Percentiles rank a stretch among this genome's conserved stretches.
Conservation (phyloP, 2,888 invertebrate genomes). For the Eupsilia transversa region DNA sequence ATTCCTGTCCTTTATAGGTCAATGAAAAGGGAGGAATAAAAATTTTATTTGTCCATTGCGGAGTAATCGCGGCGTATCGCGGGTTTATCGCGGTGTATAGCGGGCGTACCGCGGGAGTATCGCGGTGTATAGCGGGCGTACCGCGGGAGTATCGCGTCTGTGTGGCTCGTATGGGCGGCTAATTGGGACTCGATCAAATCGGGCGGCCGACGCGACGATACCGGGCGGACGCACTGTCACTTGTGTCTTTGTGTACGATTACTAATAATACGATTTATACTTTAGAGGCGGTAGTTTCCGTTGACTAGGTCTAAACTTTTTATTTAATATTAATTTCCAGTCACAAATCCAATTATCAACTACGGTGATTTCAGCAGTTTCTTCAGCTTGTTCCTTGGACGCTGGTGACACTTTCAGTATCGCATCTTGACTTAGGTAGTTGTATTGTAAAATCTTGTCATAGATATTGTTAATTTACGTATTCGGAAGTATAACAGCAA, state of each 20-base stretch:
- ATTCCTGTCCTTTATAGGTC: slow-evolving; percentile 65
- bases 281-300: slow-evolving; percentile 38
- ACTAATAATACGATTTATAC: neutral
- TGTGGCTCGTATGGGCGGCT: slow-evolving; percentile 64
- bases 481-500: neutral
- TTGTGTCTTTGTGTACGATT: slow-evolving; percentile 23
- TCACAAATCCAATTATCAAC: neutral
- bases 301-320: neutral
- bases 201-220: slow-evolving; percentile 65
- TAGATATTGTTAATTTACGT: neutral
- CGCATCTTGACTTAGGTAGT: no score
- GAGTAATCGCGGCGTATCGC: slow-evolving; percentile 54
- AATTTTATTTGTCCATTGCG: slow-evolving; percentile 60
- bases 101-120: slow-evolving; percentile 20
- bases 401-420: neutral
- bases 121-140: slow-evolving; percentile 28
- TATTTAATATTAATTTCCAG: neutral
- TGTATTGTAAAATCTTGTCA: neutral
- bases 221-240: slow-evolving; percentile 58
- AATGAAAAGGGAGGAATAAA: slow-evolving; percentile 67
- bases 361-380: neutral
- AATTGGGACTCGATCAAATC: slow-evolving; percentile 80
- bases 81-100: slow-evolving; percentile 24
- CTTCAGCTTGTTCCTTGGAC: neutral
- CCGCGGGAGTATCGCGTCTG: slow-evolving; percentile 23